phyloP scores from a whole-genome alignment of 1,140 invertebrate species.

The Tetraneura akinire region DNA sequence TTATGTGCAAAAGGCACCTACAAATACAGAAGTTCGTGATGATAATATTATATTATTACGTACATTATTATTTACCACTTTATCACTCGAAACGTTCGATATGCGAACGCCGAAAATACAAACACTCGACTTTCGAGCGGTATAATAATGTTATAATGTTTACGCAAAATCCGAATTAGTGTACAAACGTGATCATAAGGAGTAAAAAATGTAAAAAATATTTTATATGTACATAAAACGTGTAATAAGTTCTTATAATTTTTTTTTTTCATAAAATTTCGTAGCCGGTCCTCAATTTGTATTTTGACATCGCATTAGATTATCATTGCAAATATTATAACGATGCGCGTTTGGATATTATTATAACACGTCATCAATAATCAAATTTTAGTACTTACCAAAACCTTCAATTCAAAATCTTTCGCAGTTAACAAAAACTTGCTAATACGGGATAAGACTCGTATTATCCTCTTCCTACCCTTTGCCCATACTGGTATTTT shows the following conservation, averaged over 20 bases:
- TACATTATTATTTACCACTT: too few relatives aligned
- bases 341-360: too few relatives aligned
- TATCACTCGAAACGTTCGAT: slow-evolving; percentile 29
- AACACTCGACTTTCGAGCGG: slow-evolving; percentile 31
- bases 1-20: not conserved
- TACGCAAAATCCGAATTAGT: not conserved
- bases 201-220: too few relatives aligned
- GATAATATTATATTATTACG: not conserved
- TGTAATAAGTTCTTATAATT: too few relatives aligned
- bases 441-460: not conserved
- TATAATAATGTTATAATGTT: slow-evolving; percentile 26
- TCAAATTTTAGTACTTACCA: not conserved
- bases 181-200: too few relatives aligned
- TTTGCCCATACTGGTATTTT: not conserved
- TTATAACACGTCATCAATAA: slow-evolving; percentile 16
- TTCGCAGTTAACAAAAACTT: slow-evolving; percentile 19
- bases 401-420: not conserved
- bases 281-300: too few relatives aligned
- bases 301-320: too few relatives aligned
- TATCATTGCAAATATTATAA: too few relatives aligned
- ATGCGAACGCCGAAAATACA: too few relatives aligned
- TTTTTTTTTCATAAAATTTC: not conserved
- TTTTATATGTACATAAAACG: too few relatives aligned
- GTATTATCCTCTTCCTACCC: too few relatives aligned
- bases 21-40: not conserved